Evolutionary conservation across 2,113 vertebrate genomes (phyloP).

Genomic region (Psilopogon haemacephalus): DNA sequence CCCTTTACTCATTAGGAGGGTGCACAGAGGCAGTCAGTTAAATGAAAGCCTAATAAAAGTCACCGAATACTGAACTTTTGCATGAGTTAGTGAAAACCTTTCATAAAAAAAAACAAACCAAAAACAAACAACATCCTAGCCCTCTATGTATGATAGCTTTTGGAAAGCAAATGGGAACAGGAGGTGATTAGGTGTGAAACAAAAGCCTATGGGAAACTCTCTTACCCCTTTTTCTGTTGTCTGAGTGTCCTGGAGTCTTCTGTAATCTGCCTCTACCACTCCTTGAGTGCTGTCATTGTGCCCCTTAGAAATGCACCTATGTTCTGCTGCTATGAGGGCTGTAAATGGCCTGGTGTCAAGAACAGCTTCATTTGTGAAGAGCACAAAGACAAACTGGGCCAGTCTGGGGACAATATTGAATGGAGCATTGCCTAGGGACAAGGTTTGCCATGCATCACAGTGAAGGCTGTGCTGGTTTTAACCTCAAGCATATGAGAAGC

Average conservation of each 20-base stretch:
- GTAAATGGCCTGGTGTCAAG: background rate
- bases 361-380: background rate
- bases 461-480: rapidly evolving
- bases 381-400: background rate
- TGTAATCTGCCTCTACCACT: background rate
- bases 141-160: background rate
- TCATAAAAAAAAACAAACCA: background rate
- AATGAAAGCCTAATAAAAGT: constrained; percentile 34
- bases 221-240: rapidly evolving
- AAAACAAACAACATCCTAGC: too few species aligned
- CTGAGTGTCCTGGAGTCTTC: background rate
- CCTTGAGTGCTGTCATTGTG: background rate
- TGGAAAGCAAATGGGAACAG: background rate
- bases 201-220: background rate
- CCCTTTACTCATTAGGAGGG: background rate
- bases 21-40: background rate
- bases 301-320: background rate
- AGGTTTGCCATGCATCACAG: background rate
- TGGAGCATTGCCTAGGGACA: background rate
- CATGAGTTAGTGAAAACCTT: background rate
- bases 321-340: background rate
- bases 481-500: too few species aligned
- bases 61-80: background rate
- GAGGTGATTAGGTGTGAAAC: background rate
- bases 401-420: rapidly evolving